Evolutionary conservation across 2,113 vertebrate species (phyloP).

Genomic region (Psilopogon haemacephalus): DNA sequence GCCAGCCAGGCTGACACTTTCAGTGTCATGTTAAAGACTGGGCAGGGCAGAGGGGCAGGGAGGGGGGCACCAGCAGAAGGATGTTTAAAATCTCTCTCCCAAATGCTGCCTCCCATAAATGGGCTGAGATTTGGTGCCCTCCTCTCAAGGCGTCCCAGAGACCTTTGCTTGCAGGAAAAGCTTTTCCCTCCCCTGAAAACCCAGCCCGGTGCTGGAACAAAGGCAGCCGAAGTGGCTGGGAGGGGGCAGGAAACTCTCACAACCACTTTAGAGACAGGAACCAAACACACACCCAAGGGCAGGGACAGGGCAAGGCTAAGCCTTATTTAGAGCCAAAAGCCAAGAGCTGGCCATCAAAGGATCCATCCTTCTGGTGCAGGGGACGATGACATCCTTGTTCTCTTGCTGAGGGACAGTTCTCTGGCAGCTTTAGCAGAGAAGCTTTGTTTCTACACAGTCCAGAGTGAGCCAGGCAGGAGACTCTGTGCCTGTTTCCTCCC

Average conservation of each 20-base stretch:
- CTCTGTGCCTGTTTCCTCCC: background rate
- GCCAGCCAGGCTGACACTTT: background rate
- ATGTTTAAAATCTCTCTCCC: background rate
- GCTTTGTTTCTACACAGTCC: background rate
- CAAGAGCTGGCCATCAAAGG: background rate
- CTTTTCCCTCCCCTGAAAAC: background rate
- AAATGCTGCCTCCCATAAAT: background rate
- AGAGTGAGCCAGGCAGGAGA: background rate
- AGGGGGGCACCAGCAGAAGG: fast-evolving
- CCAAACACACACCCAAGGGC: background rate
- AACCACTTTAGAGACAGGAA: background rate
- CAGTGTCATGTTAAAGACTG: background rate
- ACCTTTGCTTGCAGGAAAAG: background rate
- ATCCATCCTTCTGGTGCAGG: background rate
- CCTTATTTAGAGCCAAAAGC: background rate
- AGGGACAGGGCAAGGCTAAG: background rate
- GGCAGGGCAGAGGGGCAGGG: background rate
- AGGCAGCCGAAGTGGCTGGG: background rate
- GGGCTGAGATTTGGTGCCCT: background rate
- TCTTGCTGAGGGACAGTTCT: background rate
- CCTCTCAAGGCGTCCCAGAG: background rate
- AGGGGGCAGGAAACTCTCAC: background rate
- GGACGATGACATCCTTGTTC: background rate
- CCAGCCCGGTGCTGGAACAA: background rate
- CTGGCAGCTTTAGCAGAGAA: background rate